Percentiles rank a stretch among this genome's conserved stretches.
phyloP scores from a whole-genome alignment of 1,140 invertebrate species.

The Bombus balteatus region DNA sequence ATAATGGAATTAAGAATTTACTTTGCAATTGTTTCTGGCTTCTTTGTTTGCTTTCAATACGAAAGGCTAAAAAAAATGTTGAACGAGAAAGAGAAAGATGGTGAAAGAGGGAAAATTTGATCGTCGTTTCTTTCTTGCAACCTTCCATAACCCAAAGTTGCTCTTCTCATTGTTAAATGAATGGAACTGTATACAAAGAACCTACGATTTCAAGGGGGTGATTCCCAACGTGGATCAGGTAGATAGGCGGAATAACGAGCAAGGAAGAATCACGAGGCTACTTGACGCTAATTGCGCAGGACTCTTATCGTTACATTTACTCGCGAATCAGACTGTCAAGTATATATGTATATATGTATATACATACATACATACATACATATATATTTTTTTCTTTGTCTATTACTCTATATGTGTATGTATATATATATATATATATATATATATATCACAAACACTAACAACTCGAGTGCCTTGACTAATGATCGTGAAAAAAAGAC shows the following conservation, averaged over 20 bases:
- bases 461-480: slow-evolving; percentile 28
- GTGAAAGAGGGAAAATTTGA: background rate
- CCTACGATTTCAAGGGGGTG: slow-evolving; percentile 47
- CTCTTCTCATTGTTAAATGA: slow-evolving; percentile 47
- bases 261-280: slow-evolving; percentile 55
- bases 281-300: slow-evolving; percentile 63
- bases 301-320: slow-evolving; percentile 57
- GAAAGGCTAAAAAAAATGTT: background rate
- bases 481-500: slow-evolving; percentile 45
- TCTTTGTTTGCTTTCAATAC: background rate
- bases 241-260: slow-evolving; percentile 60
- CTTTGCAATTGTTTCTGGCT: background rate
- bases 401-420: background rate
- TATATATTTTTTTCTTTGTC: no score
- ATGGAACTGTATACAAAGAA: slow-evolving; percentile 42
- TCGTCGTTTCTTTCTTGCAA: background rate
- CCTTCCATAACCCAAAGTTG: background rate
- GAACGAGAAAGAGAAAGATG: background rate
- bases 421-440: background rate
- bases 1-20: background rate
- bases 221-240: slow-evolving; percentile 44
- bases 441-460: slow-evolving; percentile 39
- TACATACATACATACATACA: background rate
- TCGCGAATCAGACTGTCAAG: slow-evolving; percentile 30
- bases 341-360: slow-evolving; percentile 8